Base-by-base conservation (phyloP, 1,140 invertebrate genomes). In the Temnothorax longispinosus region DNA sequence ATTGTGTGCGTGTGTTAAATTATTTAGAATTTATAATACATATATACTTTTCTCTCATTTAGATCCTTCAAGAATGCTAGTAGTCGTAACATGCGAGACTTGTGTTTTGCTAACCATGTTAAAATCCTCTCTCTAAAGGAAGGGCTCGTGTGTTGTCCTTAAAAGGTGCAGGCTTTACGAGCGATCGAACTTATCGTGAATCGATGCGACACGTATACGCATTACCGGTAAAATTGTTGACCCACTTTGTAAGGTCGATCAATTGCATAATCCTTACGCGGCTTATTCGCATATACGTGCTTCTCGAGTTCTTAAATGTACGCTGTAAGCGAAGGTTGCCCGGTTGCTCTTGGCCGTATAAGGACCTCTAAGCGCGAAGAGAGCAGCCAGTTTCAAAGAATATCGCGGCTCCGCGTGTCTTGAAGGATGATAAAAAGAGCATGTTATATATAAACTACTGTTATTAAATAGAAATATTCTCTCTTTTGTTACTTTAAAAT, bases 291-390 rank as follows among this genome's bases (percentile, higher is more conserved):
- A 56, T 35, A 21, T 60, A 71, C 35, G 35, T 21, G 21, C 35
- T 74, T 47, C 35, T 50, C 35, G 11, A n/a, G 38, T 78, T 87
- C 50, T 75, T 60, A 80, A 80, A 62, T 18, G 67, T 5, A 74
- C 18, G 44, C 58, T 80, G 52, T 6, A 62, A 47, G 50, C 65
- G 86, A 91, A 92, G 90, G 88, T 88, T 90, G 85, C 32, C 65
- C 38, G 71, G 67, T 77, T 69, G 56, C 21, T 80, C 75, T 87
- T 69, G 50, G 13, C 78, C 78, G 69, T 88, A 85, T 76, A 91
- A 82, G 90, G 81, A 54, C 41, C 56, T 90, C 86, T 92, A 90
- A 88, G 85, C 89, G 72, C 77, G 74, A 89, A 52, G 38, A 65
- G 47, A 84, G 13, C 44, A 41, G 27, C 50, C 54, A 50, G 18